A percentile compares a stretch with the other conserved stretches of the same genome.
phyloP scores from a whole-genome alignment of 2,888 invertebrate species.

The Stenodema calcarata region DNA sequence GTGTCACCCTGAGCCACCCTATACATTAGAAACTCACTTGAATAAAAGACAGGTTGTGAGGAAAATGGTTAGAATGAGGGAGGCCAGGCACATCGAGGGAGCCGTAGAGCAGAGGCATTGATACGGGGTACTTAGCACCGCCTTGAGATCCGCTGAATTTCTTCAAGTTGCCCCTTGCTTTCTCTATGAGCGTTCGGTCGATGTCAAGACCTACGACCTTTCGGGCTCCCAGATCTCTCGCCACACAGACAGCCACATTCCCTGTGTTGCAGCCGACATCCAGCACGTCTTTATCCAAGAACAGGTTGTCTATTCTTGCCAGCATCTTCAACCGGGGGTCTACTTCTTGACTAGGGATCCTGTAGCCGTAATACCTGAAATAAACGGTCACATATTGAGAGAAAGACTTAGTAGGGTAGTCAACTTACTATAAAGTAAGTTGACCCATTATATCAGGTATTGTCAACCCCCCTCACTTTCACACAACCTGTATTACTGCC shows the following conservation, averaged over 20 bases:
- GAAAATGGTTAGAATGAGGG: constrained; percentile 69
- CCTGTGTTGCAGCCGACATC: constrained; percentile 99
- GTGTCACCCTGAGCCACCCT: no score
- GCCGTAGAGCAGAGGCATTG: constrained; percentile 87
- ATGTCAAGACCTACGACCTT: constrained; percentile 76
- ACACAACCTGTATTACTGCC: no score
- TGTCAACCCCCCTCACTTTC: no score
- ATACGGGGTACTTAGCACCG: constrained; percentile 77
- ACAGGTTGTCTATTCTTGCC: constrained; percentile 78
- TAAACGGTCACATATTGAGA: constrained; percentile 51
- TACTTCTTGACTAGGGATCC: constrained; percentile 80
- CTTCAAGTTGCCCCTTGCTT: constrained; percentile 74
- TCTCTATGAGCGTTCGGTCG: constrained; percentile 73
- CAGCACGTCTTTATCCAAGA: constrained; percentile 87
- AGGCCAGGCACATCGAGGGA: constrained; percentile 72
- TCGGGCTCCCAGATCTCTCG: constrained; percentile 82
- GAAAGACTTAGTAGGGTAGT: neutral
- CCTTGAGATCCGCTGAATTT: constrained; percentile 62
- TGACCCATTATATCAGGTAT: no score
- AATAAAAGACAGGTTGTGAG: constrained; percentile 87
- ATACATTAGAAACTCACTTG: constrained; percentile 67
- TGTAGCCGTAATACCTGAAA: constrained; percentile 87
- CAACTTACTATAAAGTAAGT: no score
- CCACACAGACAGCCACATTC: constrained; percentile 89
- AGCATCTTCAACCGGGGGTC: constrained; percentile 87